Percentiles rank a stretch among this genome's conserved stretches.
These are phyloP conservation scores for Periophthalmus magnuspinnatus DNA, from an alignment of 2,797 vertebrate species.

Conservation along the genomic window DNA sequence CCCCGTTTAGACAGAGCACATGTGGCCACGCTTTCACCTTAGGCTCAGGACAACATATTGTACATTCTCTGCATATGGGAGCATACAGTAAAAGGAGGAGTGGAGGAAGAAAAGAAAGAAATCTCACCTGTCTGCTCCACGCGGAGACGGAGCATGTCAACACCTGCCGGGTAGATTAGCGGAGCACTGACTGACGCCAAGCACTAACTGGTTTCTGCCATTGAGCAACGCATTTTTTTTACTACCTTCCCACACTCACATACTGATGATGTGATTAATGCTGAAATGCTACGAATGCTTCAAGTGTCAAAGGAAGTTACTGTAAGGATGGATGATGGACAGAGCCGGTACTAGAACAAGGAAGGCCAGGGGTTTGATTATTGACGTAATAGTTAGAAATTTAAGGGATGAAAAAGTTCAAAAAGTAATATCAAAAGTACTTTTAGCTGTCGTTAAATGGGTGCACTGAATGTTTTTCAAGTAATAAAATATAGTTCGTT, in stretches of 20 bases:
- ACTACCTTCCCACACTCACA: conserved; percentile 42
- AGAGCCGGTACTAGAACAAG: background rate
- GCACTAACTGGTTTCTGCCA: conserved; percentile 61
- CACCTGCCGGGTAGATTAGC: conserved; percentile 69
- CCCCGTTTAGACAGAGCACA: background rate
- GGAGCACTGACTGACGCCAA: conserved; percentile 69
- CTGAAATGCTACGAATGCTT: conserved; percentile 24
- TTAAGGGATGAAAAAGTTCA: background rate
- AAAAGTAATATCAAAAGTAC: background rate
- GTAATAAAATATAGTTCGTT: no score
- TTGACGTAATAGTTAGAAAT: background rate
- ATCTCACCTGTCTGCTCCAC: conserved; percentile 60
- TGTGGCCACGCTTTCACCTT: conserved; percentile 2
- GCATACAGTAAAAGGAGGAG: conserved; percentile 53
- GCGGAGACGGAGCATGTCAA: conserved; percentile 61
- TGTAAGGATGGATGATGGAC: conserved; percentile 17
- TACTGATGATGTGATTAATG: conserved; percentile 23
- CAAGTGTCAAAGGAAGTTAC: conserved; percentile 41
- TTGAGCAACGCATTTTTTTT: conserved; percentile 52
- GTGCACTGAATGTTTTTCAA: no score
- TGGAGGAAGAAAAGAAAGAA: conserved; percentile 52
- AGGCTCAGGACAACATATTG: conserved; percentile 27
- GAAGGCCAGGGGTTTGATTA: background rate
- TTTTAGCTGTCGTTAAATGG: background rate
- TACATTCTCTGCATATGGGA: conserved; percentile 15